Base-by-base conservation (phyloP, 92 coral and sea anemone genomes). In the Siderastrea siderea region DNA sequence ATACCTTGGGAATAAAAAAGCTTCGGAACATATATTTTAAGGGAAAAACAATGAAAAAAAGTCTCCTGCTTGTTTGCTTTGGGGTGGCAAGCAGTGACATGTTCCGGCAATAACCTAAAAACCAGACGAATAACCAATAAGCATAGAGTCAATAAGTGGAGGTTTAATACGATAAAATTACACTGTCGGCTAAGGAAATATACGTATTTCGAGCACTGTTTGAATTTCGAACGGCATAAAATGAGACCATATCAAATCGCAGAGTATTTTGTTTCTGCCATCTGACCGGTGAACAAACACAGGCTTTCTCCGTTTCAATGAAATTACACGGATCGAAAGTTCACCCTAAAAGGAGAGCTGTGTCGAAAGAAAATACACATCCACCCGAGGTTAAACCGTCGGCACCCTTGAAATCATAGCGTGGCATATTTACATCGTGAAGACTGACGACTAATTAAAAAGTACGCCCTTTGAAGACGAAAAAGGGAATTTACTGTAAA, bases 271-370 rank as follows among this genome's bases (percentile, higher is more conserved):
- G 80, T 61, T 84, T 58, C 66, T 13, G 68, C 2, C 81, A 84
- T 84, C 87, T 84, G 87, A 48, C n/a, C 50, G 5, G 51, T 72
- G 49, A 44, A 52, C 17, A 84, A 84, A 73, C 9, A 84, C 80
- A 84, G 80, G 72, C 16, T 73, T 73, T 14, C 66, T 62, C 50
- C 53, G 68, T 14, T 48, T 47, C 5, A 58, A 49, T 16, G 8
- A 11, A 16, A 46, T 54, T 26, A 26, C 38, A 26, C 38, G 38
- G 0, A 26, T 26, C 38, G 38, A 26, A 26, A 26, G 38, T 26
- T 26, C 38, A 26, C 38, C 38, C 38, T 26, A 26, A 26, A 26
- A 0, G 38, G 38, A 26, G 38, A 26, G 38, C 38, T 26, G 38
- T 26, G 0, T 26, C 38, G 38, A 26, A 26, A 26, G 38, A 26